Conservation (phyloP, 2,113 vertebrate species). For the Leucopsar rothschildi region DNA sequence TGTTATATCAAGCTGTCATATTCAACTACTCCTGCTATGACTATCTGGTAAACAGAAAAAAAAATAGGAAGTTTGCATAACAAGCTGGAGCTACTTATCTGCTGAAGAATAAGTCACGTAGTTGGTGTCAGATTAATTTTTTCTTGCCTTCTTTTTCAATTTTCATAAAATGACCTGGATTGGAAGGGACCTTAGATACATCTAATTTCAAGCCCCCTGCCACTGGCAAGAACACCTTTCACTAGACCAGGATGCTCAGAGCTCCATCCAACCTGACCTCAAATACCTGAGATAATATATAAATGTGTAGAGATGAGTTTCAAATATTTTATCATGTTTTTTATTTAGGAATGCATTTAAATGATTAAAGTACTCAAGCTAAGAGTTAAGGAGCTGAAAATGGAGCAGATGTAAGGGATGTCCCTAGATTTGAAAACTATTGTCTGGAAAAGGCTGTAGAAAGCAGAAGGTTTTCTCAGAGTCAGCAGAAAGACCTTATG, state of each 20-base stretch:
- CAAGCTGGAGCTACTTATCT: background rate
- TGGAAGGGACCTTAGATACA: background rate
- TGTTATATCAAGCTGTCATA: background rate
- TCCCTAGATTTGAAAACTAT: background rate
- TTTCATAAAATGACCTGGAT: background rate
- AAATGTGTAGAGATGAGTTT: background rate
- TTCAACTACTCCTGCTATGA: background rate
- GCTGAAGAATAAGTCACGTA: background rate
- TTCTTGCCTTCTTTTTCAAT: background rate
- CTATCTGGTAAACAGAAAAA: background rate
- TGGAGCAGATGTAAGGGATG: background rate
- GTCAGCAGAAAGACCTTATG: background rate
- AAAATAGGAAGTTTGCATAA: background rate
- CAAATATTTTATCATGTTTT: background rate
- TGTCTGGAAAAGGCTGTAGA: background rate
- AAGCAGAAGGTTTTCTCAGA: background rate
- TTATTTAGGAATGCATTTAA: background rate
- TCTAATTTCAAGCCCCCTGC: background rate
- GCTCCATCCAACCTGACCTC: background rate
- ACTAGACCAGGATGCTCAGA: background rate
- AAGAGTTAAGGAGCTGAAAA: background rate
- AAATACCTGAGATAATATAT: background rate
- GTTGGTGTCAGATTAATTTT: background rate
- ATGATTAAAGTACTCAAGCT: background rate
- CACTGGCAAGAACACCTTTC: accelerated